Evolutionary conservation across 2,888 invertebrate species (phyloP), one percentile per base, ranked within the genome.

Genomic region (Boloria euphrosyne): DNA sequence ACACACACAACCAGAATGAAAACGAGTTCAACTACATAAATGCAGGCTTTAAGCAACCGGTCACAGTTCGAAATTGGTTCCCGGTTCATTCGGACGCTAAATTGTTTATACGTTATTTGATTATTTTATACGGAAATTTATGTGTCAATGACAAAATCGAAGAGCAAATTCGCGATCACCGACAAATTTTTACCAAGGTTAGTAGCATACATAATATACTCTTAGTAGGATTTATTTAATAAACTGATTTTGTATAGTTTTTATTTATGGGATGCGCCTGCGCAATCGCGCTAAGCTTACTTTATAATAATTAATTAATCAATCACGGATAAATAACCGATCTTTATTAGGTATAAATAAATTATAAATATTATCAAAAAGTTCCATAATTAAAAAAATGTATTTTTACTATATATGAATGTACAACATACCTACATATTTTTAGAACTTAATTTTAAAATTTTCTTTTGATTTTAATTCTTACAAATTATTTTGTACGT

Each of bases 61-160:
- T 71, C 73, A 73, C 89, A 77, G 78, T 88, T 85, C 77, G 69
- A 70, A 75, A 74, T 79, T 70, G 74, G 80, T 74, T 75, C 74
- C 78, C 75, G 72, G 76, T 66, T 76, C 74, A 77, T 81, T 80
- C 84, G 80, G 85, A 81, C 80, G 83, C 82, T 74, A 79, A 83
- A 83, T 84, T 83, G 74, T 74, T 78, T 80, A 82, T 49, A 82
- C 84, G 79, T 83, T 79, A 70, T 84, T 89, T 89, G 62, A 54
- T 80, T 76, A 69, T 64, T 74, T 74, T 77, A 78, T 71, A 78
- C 76, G 76, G 83, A 82, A 75, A 77, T 78, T 82, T 89, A 87
- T 85, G 93, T 93, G 93, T 93, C 93, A 93, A 93, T 93, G 93
- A 92, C 89, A 91, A 91, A 82, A 90, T 86, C 87, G 81, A 86